Percentiles rank a stretch among this genome's conserved stretches.
phyloP scores from a whole-genome alignment of 2,113 vertebrate genomes.

The Eudyptes chrysolophus region DNA sequence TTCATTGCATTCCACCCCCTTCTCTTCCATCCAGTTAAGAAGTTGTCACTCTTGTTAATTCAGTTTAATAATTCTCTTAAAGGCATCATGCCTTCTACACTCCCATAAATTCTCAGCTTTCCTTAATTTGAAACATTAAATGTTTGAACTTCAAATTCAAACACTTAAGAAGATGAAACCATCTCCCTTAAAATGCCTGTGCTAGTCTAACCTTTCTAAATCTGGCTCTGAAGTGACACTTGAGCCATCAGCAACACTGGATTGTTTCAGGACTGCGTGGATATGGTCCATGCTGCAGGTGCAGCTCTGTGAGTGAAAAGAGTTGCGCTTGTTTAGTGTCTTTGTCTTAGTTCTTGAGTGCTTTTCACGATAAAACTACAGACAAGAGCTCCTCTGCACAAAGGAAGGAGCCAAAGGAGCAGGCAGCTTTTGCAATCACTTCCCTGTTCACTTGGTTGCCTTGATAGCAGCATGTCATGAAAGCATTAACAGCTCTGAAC shows the following conservation, averaged over 20 bases:
- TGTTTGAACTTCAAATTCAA: neutral
- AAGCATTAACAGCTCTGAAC: neutral
- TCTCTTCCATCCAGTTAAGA: neutral
- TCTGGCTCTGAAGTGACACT: neutral
- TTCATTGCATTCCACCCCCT: neutral
- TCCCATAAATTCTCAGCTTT: neutral
- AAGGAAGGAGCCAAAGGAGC: neutral
- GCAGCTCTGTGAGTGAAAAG: neutral
- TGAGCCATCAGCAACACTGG: neutral
- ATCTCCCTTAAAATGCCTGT: neutral
- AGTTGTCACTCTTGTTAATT: neutral
- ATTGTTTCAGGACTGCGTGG: neutral
- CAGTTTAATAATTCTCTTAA: neutral
- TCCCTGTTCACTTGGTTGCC: neutral
- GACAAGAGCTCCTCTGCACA: neutral
- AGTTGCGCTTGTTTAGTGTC: neutral
- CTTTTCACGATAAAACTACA: neutral
- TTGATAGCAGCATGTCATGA: neutral
- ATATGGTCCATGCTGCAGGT: neutral
- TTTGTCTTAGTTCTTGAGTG: neutral
- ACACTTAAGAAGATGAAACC: neutral
- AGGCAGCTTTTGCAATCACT: neutral
- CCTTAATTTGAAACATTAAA: neutral
- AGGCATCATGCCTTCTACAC: neutral
- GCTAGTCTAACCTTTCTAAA: neutral